Conservation (phyloP, 2,888 invertebrate species). For the Drosophila greeni region DNA sequence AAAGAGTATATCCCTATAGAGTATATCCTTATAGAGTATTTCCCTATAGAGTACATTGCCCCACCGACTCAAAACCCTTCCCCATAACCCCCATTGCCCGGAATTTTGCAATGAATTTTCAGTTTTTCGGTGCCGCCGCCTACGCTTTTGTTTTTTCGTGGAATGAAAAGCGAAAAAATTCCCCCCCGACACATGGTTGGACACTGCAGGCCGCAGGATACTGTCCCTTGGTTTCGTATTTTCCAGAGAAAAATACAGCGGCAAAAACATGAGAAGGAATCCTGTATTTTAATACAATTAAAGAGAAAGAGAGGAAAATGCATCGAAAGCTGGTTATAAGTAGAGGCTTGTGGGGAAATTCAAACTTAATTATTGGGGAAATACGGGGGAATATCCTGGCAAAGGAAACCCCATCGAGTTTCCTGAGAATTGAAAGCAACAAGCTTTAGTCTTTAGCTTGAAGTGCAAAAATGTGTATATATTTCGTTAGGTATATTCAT, state of each 20-base stretch:
- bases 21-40: too few species aligned
- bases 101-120: constrained; percentile 54
- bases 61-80: background rate
- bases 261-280: constrained; percentile 3
- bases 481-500: too few species aligned
- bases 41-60: background rate
- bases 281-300: constrained; percentile 31
- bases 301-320: background rate
- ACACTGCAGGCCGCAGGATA: constrained; percentile 14
- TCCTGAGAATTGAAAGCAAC: too few species aligned
- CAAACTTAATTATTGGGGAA: constrained; percentile 27
- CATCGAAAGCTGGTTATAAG: constrained; percentile 24
- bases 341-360: background rate
- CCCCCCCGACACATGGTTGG: constrained; percentile 8
- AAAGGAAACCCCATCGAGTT: background rate
- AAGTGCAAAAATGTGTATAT: too few species aligned
- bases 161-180: constrained; percentile 16
- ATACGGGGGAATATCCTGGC: background rate
- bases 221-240: constrained; percentile 9
- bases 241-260: constrained; percentile 1
- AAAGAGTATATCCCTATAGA: too few species aligned
- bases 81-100: constrained; percentile 9
- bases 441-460: background rate
- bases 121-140: constrained; percentile 13
- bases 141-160: constrained; percentile 3